Conservation (phyloP, 2,113 vertebrate species). For the Pteruthius melanotis region DNA sequence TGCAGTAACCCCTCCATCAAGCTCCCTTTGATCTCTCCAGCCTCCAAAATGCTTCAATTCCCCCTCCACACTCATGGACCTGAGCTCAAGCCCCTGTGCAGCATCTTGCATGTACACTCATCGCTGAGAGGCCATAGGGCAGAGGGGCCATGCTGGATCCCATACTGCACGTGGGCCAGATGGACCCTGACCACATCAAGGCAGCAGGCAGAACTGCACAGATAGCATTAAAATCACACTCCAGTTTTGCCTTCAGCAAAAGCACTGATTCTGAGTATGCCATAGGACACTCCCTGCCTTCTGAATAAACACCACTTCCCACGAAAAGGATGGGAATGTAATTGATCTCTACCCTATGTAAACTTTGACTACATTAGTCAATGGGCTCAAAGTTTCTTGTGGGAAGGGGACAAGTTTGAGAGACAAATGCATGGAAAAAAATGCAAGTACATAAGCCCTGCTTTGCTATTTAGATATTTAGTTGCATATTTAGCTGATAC, state of each 20-base stretch:
- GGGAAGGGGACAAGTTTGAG: background rate
- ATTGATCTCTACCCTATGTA: background rate
- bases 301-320: background rate
- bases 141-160: accelerated
- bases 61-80: accelerated
- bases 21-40: background rate
- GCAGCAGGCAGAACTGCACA: background rate
- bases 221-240: accelerated
- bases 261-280: background rate
- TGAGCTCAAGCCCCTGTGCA: background rate
- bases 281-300: background rate
- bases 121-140: background rate
- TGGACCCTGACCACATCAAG: background rate
- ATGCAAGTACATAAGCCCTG: background rate
- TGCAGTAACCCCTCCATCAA: background rate
- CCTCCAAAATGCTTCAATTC: background rate
- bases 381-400: background rate
- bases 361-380: background rate
- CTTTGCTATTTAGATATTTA: background rate
- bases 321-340: background rate
- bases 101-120: background rate
- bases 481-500: background rate
- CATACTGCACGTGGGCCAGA: accelerated
- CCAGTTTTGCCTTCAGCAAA: background rate
- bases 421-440: background rate